These are phyloP conservation scores for Hypercompe scribonia DNA, from an alignment of 2,888 invertebrate species.

Conservation along the genomic window DNA sequence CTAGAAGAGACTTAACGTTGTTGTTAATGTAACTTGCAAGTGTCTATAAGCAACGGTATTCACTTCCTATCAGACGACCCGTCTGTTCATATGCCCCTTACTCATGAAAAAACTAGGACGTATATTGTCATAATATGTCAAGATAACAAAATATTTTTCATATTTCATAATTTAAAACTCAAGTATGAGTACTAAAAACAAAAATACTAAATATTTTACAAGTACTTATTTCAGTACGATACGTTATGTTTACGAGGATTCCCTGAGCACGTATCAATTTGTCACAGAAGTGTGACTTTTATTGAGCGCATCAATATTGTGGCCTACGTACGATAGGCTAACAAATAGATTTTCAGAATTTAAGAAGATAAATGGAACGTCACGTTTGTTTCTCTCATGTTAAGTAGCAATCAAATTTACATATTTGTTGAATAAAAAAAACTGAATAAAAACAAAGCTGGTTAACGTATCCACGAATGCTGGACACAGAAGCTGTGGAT, in stretches of 20 bases:
- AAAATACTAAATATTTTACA: slow-evolving; percentile 30
- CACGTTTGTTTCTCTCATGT: background rate
- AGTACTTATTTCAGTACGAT: slow-evolving; percentile 5
- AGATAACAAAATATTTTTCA: background rate
- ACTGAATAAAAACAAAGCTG: too few relatives aligned
- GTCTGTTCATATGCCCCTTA: too few relatives aligned
- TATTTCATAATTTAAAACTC: background rate
- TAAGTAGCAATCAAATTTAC: too few relatives aligned
- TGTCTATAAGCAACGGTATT: too few relatives aligned
- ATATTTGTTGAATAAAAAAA: too few relatives aligned
- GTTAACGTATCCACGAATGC: too few relatives aligned
- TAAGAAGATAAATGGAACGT: background rate
- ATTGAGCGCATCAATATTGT: slow-evolving; percentile 19
- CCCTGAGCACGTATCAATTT: slow-evolving; percentile 29
- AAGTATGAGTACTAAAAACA: slow-evolving; percentile 5
- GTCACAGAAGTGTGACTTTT: slow-evolving; percentile 34
- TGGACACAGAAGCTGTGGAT: too few relatives aligned
- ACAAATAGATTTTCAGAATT: slow-evolving; percentile 4
- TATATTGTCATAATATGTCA: too few relatives aligned
- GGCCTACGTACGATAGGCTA: background rate
- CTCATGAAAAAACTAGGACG: too few relatives aligned
- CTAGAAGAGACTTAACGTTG: too few relatives aligned
- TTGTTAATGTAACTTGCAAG: too few relatives aligned
- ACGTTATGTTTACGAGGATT: slow-evolving; percentile 10
- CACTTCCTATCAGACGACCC: too few relatives aligned